Evolutionary conservation across 2,113 vertebrate species (phyloP).

Genomic region (Pithys albifrons): DNA sequence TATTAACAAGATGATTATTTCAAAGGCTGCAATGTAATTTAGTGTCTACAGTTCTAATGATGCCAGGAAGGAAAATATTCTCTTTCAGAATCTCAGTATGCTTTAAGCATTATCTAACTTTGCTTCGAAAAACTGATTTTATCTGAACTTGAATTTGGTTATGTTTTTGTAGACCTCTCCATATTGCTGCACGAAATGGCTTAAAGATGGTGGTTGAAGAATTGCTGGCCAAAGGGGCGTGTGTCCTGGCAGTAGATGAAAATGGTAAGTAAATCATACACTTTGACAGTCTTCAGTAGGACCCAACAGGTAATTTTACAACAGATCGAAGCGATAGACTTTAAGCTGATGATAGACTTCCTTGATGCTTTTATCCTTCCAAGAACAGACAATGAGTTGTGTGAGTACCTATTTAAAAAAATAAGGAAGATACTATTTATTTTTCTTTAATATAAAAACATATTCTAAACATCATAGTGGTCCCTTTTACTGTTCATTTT

Average conservation of each 20-base stretch:
- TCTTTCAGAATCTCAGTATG: not conserved
- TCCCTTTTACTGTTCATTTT: conserved; percentile 64
- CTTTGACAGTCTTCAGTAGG: not conserved
- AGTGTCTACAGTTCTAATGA: not conserved
- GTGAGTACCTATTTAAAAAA: conserved; percentile 17
- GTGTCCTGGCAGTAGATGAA: conserved; percentile 88
- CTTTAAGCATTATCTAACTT: not conserved
- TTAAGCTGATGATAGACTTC: conserved; percentile 8
- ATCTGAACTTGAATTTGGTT: not conserved
- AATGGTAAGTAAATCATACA: conserved; percentile 82
- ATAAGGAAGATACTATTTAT: not conserved
- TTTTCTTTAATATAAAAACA: conserved; percentile 3
- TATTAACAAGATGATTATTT: not conserved
- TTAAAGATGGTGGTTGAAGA: conserved; percentile 92
- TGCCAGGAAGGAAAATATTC: not conserved
- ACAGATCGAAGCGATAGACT: not conserved
- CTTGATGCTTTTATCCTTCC: not conserved
- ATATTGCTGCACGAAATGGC: conserved; percentile 90
- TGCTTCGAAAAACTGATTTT: not conserved
- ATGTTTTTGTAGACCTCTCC: conserved; percentile 83
- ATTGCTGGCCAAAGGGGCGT: conserved; percentile 90
- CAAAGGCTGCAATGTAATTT: not conserved
- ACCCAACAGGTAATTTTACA: not conserved
- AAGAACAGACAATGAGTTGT: conserved; percentile 30
- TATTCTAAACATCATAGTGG: conserved; percentile 26